Evolutionary conservation across 2,797 vertebrate genomes (phyloP), one percentile per base, ranked within the genome.

Genomic region (Gambusia yucatana): DNA sequence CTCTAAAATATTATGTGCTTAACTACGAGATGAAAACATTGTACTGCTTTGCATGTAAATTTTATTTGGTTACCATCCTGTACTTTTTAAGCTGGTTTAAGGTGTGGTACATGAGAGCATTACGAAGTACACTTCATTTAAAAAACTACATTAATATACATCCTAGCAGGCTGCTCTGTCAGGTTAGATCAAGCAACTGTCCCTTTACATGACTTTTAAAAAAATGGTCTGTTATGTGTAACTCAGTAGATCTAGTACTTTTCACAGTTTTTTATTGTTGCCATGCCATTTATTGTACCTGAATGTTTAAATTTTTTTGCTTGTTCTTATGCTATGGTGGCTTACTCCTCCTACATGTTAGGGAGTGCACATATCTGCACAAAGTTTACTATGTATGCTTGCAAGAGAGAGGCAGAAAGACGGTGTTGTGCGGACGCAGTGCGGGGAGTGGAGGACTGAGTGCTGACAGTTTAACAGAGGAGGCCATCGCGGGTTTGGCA

Each of bases 391-490:
- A 4, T 81, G 28, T 78, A 39, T 61, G 41, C 75, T 67, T 65
- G 80, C 61, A 57, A 75, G 36, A 28, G 63, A 57, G 69, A 77
- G 73, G 43, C 41, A 77, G 78, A 80, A 88, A 87, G 84, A 83
- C 81, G 80, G 82, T 41, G 77, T 80, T 75, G 72, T 83, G 77
- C 65, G 83, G 78, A 57, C 79, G 81, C 78, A 73, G 87, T 55
- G 67, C 52, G 44, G 82, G 81, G 78, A 85, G 86, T 86, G 78
- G 46, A 86, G 50, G 76, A 52, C 47, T 91, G 89, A 90, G 86
- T 90, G 89, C 82, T 92, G 93, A 93, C 91, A 92, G 90, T 93
- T 95, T 93, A 93, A 93, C 91, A 90, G 82, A 88, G 80, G 82
- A 88, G 88, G 87, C 75, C 84, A 82, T 69, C 57, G 80, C 81